phyloP scores from a whole-genome alignment of 2,888 invertebrate species.

The Hirtodrosophila cameraria region DNA sequence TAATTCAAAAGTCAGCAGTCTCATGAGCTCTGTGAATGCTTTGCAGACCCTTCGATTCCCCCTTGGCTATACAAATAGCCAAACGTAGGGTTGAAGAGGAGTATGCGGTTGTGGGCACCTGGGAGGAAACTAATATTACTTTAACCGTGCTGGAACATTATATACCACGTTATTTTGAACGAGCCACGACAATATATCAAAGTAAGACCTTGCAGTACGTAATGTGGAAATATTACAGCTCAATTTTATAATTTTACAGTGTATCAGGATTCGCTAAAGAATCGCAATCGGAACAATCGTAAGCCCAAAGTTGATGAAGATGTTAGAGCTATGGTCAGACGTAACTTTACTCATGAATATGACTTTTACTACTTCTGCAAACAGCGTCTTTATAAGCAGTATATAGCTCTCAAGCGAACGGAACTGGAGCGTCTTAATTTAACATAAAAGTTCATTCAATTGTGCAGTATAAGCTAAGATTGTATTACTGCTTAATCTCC shows the following conservation, averaged over 20 bases:
- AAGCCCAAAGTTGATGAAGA: conserved; percentile 93
- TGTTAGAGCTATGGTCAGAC: conserved; percentile 92
- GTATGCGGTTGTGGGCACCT: conserved; percentile 94
- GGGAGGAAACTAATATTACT: conserved; percentile 94
- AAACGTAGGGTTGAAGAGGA: conserved; percentile 93
- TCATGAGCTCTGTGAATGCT: conserved; percentile 1
- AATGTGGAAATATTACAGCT: background rate
- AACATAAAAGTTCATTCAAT: background rate
- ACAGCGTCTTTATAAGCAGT: conserved; percentile 91
- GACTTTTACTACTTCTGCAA: conserved; percentile 96
- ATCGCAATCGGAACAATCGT: conserved; percentile 92
- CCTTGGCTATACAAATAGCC: conserved; percentile 91
- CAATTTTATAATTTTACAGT: conserved; percentile 55
- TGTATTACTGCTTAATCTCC: no score
- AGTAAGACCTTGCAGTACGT: conserved; percentile 85
- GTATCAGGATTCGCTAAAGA: conserved; percentile 81
- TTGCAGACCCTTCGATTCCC: conserved; percentile 92
- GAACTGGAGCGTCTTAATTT: conserved; percentile 31
- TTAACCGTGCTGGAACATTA: conserved; percentile 92
- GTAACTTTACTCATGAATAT: conserved; percentile 93
- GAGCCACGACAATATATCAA: conserved; percentile 90
- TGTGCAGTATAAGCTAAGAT: no score
- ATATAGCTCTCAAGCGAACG: conserved; percentile 69
- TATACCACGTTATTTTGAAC: conserved; percentile 92
- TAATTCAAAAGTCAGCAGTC: background rate